Base-by-base conservation (phyloP, 2,113 vertebrate genomes). In the Neogobius melanostomus region DNA sequence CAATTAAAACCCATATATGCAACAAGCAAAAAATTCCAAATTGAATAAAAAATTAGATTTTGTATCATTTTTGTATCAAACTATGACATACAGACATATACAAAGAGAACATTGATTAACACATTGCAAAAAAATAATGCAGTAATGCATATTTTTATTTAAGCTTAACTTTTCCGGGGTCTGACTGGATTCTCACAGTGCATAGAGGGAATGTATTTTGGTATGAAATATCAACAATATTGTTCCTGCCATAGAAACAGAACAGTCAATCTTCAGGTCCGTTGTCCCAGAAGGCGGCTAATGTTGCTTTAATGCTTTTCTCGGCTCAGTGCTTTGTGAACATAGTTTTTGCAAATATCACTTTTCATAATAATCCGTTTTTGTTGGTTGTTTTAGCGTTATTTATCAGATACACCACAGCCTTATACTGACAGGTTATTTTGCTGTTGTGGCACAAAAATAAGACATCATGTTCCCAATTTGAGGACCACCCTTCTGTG, bases 401-500 rank as follows among this genome's bases (percentile, higher is more conserved):
- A 56, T 56, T 51, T 14, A 51, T 51, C 11, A 8, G 7, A 16
- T 53, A 56, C 53, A 0, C 1, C 9, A 28, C 14, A 21, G 21
- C 7, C 11, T 60, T 44, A 15, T 7, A n/a, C 36, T 36, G 28
- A n/a, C 57, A 16, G 17, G 6, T 36, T 36, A 36, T 57, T 36
- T 57, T 3, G 11, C 11, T 6, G 36, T 12, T 21, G 7, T 2
- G 56, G 28, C 11, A 45, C 11, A 52, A 49, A 76, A 78, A 72
- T 75, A 69, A 79, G 12, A 75, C 48, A 48, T 69, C 43, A 54
- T 61, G 28, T 46, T 64, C 76, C 54, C 36, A 64, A 76, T 79
- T 50, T 77, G 3, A 62, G 43, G 62, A 48, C 16, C 10, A n/a
- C 21, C 17, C 7, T 11, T 11, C 68, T n/a, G 15, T 79, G 83